Evolutionary conservation across 2,113 vertebrate genomes (phyloP).

Genomic region (Clarias batrachus): DNA sequence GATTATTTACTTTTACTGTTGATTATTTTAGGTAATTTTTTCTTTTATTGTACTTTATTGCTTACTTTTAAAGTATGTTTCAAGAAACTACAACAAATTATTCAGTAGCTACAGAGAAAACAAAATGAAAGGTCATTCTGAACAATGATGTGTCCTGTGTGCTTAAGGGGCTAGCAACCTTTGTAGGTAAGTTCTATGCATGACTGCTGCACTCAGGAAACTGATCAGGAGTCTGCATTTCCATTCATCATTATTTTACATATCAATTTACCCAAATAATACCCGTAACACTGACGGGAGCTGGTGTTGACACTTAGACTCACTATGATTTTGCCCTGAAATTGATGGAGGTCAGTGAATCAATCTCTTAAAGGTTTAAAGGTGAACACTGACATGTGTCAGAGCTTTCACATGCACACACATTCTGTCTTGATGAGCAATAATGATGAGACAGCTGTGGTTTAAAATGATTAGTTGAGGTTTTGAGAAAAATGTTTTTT

Average conservation of each 20-base stretch:
- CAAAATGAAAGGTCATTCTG: not conserved
- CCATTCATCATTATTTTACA: constrained; percentile 42
- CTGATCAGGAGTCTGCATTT: constrained; percentile 10
- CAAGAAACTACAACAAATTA: not conserved
- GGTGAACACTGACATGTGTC: constrained; percentile 51
- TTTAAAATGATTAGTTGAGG: too few species aligned
- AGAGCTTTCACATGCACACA: constrained; percentile 39
- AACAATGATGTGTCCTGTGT: not conserved
- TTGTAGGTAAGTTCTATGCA: not conserved
- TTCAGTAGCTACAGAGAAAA: not conserved
- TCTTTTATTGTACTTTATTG: not conserved
- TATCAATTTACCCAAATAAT: constrained; percentile 56
- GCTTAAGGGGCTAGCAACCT: not conserved
- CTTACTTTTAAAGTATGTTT: not conserved
- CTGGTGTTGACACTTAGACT: constrained; percentile 63
- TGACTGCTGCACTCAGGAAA: constrained; percentile 54
- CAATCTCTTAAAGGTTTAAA: constrained; percentile 71
- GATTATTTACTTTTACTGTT: not conserved
- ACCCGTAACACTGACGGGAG: constrained; percentile 49
- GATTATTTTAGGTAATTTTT: too few species aligned
- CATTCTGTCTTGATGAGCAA: constrained; percentile 58
- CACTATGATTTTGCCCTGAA: constrained; percentile 51
- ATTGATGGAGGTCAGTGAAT: constrained; percentile 67
- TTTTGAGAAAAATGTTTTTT: too few species aligned
- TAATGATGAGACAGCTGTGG: constrained; percentile 55